Percentiles rank a stretch among this genome's conserved stretches.
phyloP scores from a whole-genome alignment of 2,797 vertebrate genomes.

The Emydoidea blandingii region DNA sequence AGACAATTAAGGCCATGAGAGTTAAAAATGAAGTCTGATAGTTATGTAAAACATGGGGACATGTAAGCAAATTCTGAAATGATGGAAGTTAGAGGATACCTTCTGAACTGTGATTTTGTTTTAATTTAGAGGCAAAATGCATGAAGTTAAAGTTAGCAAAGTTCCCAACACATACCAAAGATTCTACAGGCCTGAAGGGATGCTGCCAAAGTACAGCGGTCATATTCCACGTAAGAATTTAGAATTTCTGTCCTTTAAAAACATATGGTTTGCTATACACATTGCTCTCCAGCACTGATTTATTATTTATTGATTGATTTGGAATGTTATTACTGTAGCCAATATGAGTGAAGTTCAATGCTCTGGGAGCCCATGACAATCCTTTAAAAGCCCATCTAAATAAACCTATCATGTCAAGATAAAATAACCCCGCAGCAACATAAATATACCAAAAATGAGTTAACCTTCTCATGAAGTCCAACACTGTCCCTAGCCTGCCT shows the following conservation, averaged over 20 bases:
- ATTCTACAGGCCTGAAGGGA: neutral
- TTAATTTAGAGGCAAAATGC: neutral
- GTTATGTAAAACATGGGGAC: neutral
- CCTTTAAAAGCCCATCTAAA: neutral
- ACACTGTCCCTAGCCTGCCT: too few species aligned
- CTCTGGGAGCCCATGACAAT: neutral
- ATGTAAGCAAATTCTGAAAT: neutral
- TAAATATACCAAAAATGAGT: neutral
- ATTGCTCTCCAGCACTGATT: neutral
- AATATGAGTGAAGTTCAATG: too few species aligned
- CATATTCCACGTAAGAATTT: neutral
- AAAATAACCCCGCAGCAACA: neutral
- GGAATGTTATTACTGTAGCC: neutral
- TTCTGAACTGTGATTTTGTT: neutral
- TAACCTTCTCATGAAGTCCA: neutral
- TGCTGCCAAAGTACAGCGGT: neutral
- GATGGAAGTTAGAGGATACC: neutral
- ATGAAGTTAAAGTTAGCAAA: neutral
- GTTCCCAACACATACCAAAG: rapidly evolving
- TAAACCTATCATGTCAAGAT: neutral
- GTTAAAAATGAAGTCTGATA: neutral
- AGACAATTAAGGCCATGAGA: neutral
- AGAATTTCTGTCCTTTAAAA: neutral
- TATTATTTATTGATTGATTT: neutral
- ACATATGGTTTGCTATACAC: neutral